phyloP scores from a whole-genome alignment of 64 coral and sea anemone genomes.

The Stichodactyla helianthus region DNA sequence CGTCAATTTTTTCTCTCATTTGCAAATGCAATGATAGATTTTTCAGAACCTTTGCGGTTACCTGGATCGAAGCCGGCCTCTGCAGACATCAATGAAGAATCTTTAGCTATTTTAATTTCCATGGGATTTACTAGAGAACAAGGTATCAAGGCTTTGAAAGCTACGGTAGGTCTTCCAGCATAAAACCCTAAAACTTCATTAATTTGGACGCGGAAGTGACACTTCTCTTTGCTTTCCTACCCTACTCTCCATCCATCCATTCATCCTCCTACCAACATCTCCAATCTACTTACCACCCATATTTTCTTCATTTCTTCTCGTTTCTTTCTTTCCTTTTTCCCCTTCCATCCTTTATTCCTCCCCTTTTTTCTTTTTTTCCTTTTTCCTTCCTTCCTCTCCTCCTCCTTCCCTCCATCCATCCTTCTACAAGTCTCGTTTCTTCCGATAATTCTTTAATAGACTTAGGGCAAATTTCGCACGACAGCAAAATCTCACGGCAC shows the following conservation, averaged over 20 bases:
- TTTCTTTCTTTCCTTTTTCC: background rate
- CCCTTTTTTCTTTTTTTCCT: too few relatives aligned
- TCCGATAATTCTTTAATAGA: background rate
- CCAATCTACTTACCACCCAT: background rate
- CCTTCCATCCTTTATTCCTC: background rate
- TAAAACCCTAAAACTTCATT: too few relatives aligned
- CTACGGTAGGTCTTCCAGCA: constrained; percentile 52
- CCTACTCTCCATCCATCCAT: background rate
- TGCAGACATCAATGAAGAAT: constrained; percentile 54
- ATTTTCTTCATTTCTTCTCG: background rate
- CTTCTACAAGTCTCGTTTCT: too few relatives aligned
- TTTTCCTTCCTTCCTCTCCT: too few relatives aligned
- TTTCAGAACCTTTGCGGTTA: constrained; percentile 54
- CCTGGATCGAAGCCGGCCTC: constrained; percentile 9
- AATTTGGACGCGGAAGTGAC: too few relatives aligned
- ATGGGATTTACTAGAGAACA: constrained; percentile 88
- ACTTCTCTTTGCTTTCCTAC: too few relatives aligned
- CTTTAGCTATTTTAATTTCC: constrained; percentile 67
- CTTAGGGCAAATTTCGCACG: too few relatives aligned
- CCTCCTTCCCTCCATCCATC: too few relatives aligned
- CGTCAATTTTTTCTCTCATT: too few relatives aligned
- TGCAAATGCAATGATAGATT: constrained; percentile 41
- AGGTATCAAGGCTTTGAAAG: constrained; percentile 75
- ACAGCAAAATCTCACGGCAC: too few relatives aligned
- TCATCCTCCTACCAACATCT: background rate